Percentiles rank a stretch among this genome's conserved stretches.
These are phyloP conservation scores for Penaeus indicus DNA, from an alignment of 1,140 invertebrate genomes.

Conservation along the genomic window DNA sequence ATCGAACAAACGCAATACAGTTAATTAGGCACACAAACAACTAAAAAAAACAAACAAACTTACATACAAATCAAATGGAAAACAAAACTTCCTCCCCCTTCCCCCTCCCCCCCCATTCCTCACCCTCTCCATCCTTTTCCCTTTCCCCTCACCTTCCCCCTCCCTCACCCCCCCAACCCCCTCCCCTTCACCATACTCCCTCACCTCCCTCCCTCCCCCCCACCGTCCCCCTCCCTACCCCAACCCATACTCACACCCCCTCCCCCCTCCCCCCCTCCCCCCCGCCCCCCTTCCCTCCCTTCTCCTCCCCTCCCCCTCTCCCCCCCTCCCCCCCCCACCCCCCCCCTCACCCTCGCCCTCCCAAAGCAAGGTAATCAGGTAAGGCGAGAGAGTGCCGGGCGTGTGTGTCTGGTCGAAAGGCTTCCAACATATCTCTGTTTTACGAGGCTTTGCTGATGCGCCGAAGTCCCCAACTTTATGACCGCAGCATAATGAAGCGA, in stretches of 20 bases:
- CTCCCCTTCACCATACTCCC: not conserved
- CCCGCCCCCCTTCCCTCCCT: not conserved
- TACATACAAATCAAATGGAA: not conserved
- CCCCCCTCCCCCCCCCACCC: not conserved
- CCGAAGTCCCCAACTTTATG: not conserved
- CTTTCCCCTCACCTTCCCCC: not conserved
- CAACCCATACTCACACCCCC: not conserved
- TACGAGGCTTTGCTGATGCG: not conserved
- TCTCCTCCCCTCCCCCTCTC: not conserved
- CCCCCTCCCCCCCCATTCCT: slow-evolving; percentile 9
- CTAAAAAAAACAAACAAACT: not conserved
- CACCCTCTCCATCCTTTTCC: not conserved
- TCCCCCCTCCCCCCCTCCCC: not conserved
- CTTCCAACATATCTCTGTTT: not conserved
- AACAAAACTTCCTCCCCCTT: not conserved
- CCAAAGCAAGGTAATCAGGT: not conserved
- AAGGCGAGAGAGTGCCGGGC: not conserved
- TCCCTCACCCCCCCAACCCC: not conserved
- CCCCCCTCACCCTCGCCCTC: not conserved
- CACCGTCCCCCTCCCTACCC: not conserved
- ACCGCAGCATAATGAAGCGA: too few species aligned
- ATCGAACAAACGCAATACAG: too few species aligned
- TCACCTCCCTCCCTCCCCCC: not conserved
- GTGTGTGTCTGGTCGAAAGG: slow-evolving; percentile 1
- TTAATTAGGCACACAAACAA: not conserved